These are phyloP conservation scores for Gymnogyps californianus DNA, from an alignment of 2,113 vertebrate genomes.

Conservation along the genomic window DNA sequence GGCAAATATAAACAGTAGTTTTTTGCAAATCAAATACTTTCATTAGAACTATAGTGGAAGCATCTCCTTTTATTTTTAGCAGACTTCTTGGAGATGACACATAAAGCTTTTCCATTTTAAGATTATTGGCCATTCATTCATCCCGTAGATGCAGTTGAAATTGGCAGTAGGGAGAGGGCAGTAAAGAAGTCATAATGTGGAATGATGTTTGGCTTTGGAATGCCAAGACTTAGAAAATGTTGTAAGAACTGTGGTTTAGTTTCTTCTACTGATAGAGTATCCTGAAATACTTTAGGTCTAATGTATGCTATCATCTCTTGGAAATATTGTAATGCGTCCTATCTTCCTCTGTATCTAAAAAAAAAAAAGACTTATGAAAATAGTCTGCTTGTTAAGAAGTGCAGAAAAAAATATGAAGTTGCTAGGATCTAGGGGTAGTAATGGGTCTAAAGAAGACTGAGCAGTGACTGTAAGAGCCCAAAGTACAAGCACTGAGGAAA, in stretches of 20 bases:
- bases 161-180: background rate
- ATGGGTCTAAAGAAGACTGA: background rate
- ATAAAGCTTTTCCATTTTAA: background rate
- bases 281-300: background rate
- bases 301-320: background rate
- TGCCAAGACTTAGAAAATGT: background rate
- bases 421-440: background rate
- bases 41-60: background rate
- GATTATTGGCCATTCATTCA: background rate
- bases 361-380: background rate
- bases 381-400: background rate
- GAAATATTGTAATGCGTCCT: background rate
- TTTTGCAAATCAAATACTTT: background rate
- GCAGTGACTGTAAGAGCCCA: background rate
- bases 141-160: background rate
- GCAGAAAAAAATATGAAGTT: background rate
- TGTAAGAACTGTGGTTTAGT: background rate
- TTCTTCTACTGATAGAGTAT: background rate
- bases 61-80: background rate
- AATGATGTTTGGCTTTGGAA: background rate
- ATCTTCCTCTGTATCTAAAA: background rate
- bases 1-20: background rate
- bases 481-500: background rate
- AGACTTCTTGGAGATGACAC: background rate
- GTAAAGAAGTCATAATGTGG: background rate